phyloP scores from a whole-genome alignment of 2,113 vertebrate species.

The Hydrochoerus hydrochaeris region DNA sequence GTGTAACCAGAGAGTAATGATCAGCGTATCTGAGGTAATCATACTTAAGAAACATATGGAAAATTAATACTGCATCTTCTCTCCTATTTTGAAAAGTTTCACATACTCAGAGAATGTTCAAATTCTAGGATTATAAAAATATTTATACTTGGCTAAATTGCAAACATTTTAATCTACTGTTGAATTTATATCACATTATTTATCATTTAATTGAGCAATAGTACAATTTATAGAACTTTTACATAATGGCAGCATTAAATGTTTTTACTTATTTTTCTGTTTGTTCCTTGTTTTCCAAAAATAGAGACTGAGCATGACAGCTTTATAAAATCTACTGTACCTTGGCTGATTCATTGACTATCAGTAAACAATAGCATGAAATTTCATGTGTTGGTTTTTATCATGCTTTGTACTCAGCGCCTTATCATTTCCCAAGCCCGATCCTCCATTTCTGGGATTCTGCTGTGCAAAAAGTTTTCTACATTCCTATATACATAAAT shows the following conservation, averaged over 20 bases:
- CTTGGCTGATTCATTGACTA: background rate
- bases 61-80: background rate
- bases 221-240: no score
- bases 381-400: background rate
- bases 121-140: no score
- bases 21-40: background rate
- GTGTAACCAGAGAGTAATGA: background rate
- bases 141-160: no score
- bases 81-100: no score
- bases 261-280: no score
- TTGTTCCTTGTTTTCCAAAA: no score
- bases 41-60: background rate
- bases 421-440: background rate
- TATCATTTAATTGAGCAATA: no score
- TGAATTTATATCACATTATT: no score
- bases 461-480: background rate
- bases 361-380: background rate
- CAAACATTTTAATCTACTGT: no score
- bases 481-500: background rate
- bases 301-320: background rate
- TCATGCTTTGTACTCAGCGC: background rate
- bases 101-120: no score
- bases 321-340: background rate
- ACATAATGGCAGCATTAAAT: no score
- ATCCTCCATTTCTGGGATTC: background rate